Conservation (phyloP, 2,797 vertebrate genomes). For the Fratercula arctica region DNA sequence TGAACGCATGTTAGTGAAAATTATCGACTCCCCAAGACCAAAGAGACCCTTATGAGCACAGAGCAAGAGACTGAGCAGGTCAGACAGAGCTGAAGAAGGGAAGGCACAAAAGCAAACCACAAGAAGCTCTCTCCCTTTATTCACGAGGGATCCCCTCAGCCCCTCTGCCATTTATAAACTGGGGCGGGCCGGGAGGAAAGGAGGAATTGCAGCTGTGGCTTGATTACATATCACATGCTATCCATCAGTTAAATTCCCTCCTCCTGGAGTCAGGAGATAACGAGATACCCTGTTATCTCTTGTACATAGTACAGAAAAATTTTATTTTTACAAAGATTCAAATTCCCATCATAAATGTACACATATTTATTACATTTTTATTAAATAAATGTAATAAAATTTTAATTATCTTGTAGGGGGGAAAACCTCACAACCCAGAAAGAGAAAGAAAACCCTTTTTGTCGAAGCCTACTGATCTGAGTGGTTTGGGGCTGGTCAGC, state of each 20-base stretch:
- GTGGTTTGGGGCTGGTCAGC: background rate
- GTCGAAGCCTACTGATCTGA: background rate
- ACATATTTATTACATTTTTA: background rate
- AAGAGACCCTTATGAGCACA: background rate
- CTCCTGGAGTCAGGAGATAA: background rate
- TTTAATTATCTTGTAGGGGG: background rate
- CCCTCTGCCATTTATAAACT: background rate
- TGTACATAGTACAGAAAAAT: background rate
- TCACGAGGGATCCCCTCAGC: background rate
- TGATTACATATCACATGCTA: background rate
- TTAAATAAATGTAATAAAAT: background rate
- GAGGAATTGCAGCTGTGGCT: background rate
- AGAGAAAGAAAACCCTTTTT: background rate
- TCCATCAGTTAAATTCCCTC: background rate
- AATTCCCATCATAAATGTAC: background rate
- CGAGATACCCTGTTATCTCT: background rate
- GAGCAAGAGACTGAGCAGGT: background rate
- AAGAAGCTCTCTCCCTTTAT: background rate
- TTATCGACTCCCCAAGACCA: background rate
- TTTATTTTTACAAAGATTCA: background rate
- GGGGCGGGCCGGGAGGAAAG: background rate
- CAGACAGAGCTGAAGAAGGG: background rate
- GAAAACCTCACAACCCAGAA: background rate
- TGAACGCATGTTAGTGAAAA: rapidly evolving
- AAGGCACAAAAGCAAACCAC: rapidly evolving